Evolutionary conservation across 2,113 vertebrate genomes (phyloP).

Genomic region (Anas platyrhynchos): DNA sequence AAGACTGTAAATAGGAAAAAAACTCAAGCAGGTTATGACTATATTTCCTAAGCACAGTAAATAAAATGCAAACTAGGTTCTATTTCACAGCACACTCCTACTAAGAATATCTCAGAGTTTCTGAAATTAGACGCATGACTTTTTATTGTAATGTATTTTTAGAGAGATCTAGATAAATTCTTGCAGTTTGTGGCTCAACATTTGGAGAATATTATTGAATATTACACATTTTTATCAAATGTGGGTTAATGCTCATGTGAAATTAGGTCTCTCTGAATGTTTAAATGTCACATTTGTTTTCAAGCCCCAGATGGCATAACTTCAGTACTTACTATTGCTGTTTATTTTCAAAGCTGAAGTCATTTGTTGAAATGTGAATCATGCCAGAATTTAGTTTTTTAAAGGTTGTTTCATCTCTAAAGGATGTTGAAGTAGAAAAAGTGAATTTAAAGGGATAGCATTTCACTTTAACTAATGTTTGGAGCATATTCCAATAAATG

Average conservation of each 20-base stretch:
- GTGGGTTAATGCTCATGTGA: neutral
- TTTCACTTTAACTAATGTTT: neutral
- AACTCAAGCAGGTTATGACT: neutral
- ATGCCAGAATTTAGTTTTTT: neutral
- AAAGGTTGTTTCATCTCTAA: neutral
- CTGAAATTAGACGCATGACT: neutral
- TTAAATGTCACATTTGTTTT: constrained; percentile 26
- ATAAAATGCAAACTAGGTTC: neutral
- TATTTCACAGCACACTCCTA: neutral
- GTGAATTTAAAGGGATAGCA: neutral
- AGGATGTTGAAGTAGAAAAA: neutral
- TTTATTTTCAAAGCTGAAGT: constrained; percentile 66
- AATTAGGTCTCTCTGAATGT: neutral
- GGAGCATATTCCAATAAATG: neutral
- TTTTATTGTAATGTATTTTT: neutral
- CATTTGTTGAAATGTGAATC: constrained; percentile 52
- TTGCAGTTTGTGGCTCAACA: neutral
- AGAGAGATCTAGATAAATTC: neutral
- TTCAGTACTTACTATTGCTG: neutral
- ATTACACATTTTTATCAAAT: neutral
- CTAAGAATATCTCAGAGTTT: neutral
- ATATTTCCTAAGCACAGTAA: neutral
- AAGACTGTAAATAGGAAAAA: neutral
- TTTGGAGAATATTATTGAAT: neutral
- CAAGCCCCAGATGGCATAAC: constrained; percentile 29